Conservation (phyloP, 2,888 invertebrate genomes). For the Pachydiplax longipennis region DNA sequence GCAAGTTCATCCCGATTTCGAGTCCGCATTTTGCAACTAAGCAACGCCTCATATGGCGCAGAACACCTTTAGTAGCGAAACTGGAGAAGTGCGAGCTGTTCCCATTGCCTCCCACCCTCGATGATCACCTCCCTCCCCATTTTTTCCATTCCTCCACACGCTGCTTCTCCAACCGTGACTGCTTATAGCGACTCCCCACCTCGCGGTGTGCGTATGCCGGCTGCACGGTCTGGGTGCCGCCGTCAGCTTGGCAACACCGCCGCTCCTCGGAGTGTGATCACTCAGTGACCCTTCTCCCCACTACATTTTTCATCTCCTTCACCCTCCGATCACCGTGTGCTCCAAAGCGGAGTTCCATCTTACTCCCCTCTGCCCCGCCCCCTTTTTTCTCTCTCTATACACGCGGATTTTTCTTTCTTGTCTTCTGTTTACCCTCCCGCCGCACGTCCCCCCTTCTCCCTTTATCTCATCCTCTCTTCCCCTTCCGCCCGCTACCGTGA, state of each 20-base stretch:
- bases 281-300: not conserved
- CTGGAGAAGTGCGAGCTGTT: not conserved
- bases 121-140: not conserved
- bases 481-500: not conserved
- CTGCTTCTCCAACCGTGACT: not conserved
- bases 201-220: not conserved
- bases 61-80: not conserved
- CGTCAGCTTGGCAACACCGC: not conserved
- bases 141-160: not conserved
- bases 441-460: not conserved
- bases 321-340: not conserved
- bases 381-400: not conserved
- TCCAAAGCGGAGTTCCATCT: not conserved
- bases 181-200: not conserved
- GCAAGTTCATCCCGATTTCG: not conserved
- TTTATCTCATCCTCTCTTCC: not conserved
- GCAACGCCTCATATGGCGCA: not conserved
- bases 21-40: not conserved
- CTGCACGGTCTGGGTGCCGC: not conserved
- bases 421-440: not conserved
- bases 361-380: not conserved
- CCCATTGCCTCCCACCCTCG: not conserved
- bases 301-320: not conserved
- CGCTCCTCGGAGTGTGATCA: slow-evolving; percentile 2
- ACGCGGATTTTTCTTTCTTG: not conserved